Evolutionary conservation across 2,797 vertebrate species (phyloP), one percentile per base, ranked within the genome.

Genomic region (Eulemur coronatus): DNA sequence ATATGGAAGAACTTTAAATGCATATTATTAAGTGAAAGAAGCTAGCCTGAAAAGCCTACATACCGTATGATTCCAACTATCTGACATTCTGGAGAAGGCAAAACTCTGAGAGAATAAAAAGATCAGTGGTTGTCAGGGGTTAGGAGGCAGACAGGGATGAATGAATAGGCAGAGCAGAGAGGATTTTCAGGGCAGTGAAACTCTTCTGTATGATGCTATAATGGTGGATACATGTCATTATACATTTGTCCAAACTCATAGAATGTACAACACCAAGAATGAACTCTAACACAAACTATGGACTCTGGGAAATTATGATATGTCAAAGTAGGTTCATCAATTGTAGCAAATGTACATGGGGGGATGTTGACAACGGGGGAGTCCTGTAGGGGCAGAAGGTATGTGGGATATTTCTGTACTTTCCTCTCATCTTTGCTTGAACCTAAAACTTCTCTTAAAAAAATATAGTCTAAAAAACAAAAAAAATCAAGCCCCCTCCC

Each of bases 351-450:
- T 24, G 57, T 17, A 30, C 52, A 9, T 7, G 12, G 33, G 26
- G 26, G 26, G 14, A 2, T 15, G 24, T 35, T 8, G 24, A 18
- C 13, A 15, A 30, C 1, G 22, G 0, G 7, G 3, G 17, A 84
- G 11, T 22, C 3, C 3, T 12, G 10, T 10, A 1, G n/a, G 13
- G 35, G 8, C 8, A 59, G 26, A 55, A 7, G 22, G 2, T n/a
- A 26, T 22, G 18, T n/a, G 22, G 8, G 15, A 35, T 33, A 30
- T 41, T 18, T 86, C 26, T 50, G 15, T 78, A 7, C 15, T 24
- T 12, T 43, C 61, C 33, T n/a, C n/a, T 63, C 30, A 46, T 26
- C 24, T 63, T 63, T 80, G n/a, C 6, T 57, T 59, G n/a, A 43
- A 63, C 48, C 43, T 24, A 59, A 33, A 73, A 67, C 17, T 20